phyloP scores from a whole-genome alignment of 2,113 vertebrate genomes.

The Bubo bubo region DNA sequence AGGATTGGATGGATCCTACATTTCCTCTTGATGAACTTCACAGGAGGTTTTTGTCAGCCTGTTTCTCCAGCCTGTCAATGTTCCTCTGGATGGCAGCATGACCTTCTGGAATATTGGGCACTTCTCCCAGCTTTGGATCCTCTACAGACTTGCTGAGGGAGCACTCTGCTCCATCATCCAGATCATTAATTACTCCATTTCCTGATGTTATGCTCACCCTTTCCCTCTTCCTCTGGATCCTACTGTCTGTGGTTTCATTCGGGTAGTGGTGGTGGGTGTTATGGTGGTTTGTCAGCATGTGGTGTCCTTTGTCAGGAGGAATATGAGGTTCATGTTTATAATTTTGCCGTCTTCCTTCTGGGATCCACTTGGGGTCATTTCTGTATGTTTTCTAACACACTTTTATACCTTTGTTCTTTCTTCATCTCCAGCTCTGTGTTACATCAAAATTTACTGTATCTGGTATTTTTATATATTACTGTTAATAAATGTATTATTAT shows the following conservation, averaged over 20 bases:
- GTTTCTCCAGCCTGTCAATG: background rate
- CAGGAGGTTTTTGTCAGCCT: background rate
- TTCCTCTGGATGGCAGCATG: background rate
- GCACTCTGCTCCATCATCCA: background rate
- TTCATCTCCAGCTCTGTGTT: background rate
- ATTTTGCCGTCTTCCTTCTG: background rate
- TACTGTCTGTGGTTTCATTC: background rate
- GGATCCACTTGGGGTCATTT: background rate
- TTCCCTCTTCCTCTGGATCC: background rate
- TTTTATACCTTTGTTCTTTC: background rate
- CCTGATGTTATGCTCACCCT: background rate
- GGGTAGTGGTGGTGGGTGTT: background rate
- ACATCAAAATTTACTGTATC: background rate
- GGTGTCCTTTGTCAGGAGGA: background rate
- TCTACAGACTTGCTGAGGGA: background rate
- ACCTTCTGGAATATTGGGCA: background rate
- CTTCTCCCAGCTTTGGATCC: background rate
- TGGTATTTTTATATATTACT: background rate
- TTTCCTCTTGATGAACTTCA: background rate
- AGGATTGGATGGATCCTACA: background rate
- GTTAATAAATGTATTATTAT: background rate
- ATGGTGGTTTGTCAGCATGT: accelerated
- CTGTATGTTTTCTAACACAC: background rate
- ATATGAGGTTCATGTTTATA: background rate
- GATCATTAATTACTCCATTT: background rate